A percentile compares a stretch with the other conserved stretches of the same genome.
These are phyloP conservation scores for Cyclopterus lumpus DNA, from an alignment of 2,797 vertebrate species.

Conservation along the genomic window DNA sequence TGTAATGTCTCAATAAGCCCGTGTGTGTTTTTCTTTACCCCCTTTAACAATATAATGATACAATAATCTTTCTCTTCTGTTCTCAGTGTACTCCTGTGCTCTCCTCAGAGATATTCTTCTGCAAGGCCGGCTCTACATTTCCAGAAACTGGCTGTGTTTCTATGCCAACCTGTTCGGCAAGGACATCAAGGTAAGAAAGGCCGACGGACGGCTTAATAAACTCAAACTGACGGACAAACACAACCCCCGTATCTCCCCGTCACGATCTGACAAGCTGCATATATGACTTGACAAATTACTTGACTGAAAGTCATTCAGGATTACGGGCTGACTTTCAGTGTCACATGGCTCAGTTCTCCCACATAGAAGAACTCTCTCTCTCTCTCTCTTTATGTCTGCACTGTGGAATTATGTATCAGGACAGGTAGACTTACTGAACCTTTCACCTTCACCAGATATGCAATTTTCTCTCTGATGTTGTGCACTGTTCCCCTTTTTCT, in stretches of 20 bases:
- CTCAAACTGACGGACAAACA: slow-evolving; percentile 30
- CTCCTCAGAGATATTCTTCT: slow-evolving; percentile 96
- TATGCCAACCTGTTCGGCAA: slow-evolving; percentile 97
- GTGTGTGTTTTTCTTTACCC: slow-evolving; percentile 13
- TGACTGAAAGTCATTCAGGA: slow-evolving; percentile 37
- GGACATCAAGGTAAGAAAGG: slow-evolving; percentile 90
- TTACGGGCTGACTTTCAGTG: slow-evolving; percentile 9
- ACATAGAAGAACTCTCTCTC: not conserved
- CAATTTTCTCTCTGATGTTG: slow-evolving; percentile 59
- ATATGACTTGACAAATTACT: slow-evolving; percentile 30
- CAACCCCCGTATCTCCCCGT: slow-evolving; percentile 16
- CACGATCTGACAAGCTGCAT: slow-evolving; percentile 34
- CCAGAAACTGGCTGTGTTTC: slow-evolving; percentile 97
- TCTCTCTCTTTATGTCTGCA: not conserved
- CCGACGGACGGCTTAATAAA: slow-evolving; percentile 35
- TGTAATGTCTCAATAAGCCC: not conserved
- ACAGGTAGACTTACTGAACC: slow-evolving; percentile 27
- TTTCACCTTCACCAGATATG: slow-evolving; percentile 23
- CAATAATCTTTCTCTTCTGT: slow-evolving; percentile 32
- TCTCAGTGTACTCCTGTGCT: slow-evolving; percentile 94
- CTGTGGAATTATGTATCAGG: slow-evolving; percentile 1
- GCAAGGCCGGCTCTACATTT: slow-evolving; percentile 97
- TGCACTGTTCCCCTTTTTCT: slow-evolving; percentile 48
- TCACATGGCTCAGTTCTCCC: not conserved
- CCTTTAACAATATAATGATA: not conserved